Base-by-base conservation (phyloP, 2,888 invertebrate genomes). In the Ecliptopera silaceata region DNA sequence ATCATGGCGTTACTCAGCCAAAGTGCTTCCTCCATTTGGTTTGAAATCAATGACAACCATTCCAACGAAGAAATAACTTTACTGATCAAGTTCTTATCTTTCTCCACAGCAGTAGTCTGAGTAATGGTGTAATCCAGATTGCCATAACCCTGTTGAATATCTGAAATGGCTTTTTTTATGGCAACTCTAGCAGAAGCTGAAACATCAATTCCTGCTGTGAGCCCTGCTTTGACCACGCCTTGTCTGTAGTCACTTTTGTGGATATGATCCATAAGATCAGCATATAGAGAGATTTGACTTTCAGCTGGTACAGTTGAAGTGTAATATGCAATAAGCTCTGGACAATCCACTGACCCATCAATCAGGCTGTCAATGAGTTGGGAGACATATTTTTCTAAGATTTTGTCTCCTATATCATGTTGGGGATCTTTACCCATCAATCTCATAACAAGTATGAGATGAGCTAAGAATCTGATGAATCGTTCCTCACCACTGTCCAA, bases 1-100 rank as follows among this genome's bases (percentile, higher is more conserved):
- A 98, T 95, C 78, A 98, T 93, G 12, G 96, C 95, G 91, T 98
- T 98, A n/a, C 96, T 94, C 76, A 98, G 95, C 92, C 95, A 94
- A 17, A 98, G 78, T 8, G 96, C 95, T 84, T 98, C 98, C 34
- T 94, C 93, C 38, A 95, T 86, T 82, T 98, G 97, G 44, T 94
- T 92, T 11, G 94, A 92, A 73, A 97, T 94, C 70, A 97, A 95
- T 18, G 95, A 93, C 6, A 98, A 84, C 97, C 98, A 98, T 79
- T 98, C 98, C 1, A 98, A 87, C 0, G 97, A 90, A 55, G 82
- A 77, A 66, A 92, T 85, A 1, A 86, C 88, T 77, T 84, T 89
- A 34, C 66, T 74, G 15, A 90, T 79, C 61, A 91, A 72, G 13
- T 77, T 79, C 71, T 90, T 91, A 54, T 91, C 88, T 59, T 89